phyloP scores from a whole-genome alignment of 2,888 invertebrate species.

The Drosophila limbata region DNA sequence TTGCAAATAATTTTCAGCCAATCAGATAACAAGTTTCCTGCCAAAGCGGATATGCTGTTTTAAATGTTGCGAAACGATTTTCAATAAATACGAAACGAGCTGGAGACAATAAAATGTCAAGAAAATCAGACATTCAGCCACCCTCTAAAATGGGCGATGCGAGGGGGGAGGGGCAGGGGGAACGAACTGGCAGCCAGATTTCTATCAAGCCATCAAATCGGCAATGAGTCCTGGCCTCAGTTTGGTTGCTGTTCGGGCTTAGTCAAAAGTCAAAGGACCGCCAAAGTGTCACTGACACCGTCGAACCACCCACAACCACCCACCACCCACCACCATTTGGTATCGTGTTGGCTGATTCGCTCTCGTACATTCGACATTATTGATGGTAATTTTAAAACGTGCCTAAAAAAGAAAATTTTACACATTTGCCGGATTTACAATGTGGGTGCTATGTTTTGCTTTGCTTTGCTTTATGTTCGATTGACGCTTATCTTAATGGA shows the following conservation, averaged over 20 bases:
- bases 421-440: constrained; percentile 81
- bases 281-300: constrained; percentile 69
- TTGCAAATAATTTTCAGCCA: no score
- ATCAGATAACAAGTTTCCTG: neutral
- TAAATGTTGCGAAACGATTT: constrained; percentile 54
- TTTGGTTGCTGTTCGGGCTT: constrained; percentile 37
- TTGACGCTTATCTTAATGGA: constrained; percentile 82
- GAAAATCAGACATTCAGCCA: constrained; percentile 55
- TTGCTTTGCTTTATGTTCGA: constrained; percentile 58
- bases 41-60: constrained; percentile 25
- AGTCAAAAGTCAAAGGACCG: constrained; percentile 64
- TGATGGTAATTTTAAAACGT: constrained; percentile 82
- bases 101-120: constrained; percentile 71
- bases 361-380: constrained; percentile 63
- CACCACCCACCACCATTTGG: constrained; percentile 9
- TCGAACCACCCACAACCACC: constrained; percentile 21
- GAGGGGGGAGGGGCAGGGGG: neutral
- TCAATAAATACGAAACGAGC: constrained; percentile 73
- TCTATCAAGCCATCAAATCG: constrained; percentile 79
- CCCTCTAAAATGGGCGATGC: constrained; percentile 3
- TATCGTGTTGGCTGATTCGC: constrained; percentile 1
- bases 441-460: constrained; percentile 65
- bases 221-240: constrained; percentile 48
- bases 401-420: constrained; percentile 73
- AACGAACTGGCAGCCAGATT: constrained; percentile 52